Base-by-base conservation (phyloP, 2,888 invertebrate genomes). In the Atrina japonica region DNA sequence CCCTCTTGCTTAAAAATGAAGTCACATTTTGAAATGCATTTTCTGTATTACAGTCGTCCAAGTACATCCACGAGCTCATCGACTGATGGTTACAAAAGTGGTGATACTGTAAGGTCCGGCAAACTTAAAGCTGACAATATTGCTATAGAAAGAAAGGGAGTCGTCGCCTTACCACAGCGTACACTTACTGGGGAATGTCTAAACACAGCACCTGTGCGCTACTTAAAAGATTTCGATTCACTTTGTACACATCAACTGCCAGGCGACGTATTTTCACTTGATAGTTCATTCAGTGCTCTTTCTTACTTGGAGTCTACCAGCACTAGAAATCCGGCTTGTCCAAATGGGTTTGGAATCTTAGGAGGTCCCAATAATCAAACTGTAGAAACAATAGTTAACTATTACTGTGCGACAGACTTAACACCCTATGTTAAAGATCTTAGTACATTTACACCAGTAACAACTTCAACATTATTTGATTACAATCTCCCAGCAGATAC, bases 151-250 rank as follows among this genome's bases (percentile, higher is more conserved):
- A 70, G 55, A 14, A 52, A 52, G 0, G 85, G 84, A 11, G 64
- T 75, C 11, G 78, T 89, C 1, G 70, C 85, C 3, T 76, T 89
- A 2, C 87, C 89, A 0, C 85, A 84, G 71, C 74, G 78, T 3
- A 74, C 76, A 1, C 61, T 84, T 11, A 69, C 75, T 16, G 88
- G 88, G 16, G 73, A 78, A 40, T 88, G 88, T 64, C 70, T 84
- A 1, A 66, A 69, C 3, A 80, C 83, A 0, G 80, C 85, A 3
- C 88, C 88, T 7, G 84, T 89, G 5, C 77, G 74, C 1, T 89
- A 81, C 69, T 80, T 88, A 30, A 67, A 65, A 5, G 82, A 88
- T 55, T 25, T 80, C 0, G 68, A 79, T 21, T 70, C 78, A 16
- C 60, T 76, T 25, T 89, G 89, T 70, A 73, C 75, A 6, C 74